Evolutionary conservation across 2,113 vertebrate species (phyloP).

Genomic region (Sylvietta virens): DNA sequence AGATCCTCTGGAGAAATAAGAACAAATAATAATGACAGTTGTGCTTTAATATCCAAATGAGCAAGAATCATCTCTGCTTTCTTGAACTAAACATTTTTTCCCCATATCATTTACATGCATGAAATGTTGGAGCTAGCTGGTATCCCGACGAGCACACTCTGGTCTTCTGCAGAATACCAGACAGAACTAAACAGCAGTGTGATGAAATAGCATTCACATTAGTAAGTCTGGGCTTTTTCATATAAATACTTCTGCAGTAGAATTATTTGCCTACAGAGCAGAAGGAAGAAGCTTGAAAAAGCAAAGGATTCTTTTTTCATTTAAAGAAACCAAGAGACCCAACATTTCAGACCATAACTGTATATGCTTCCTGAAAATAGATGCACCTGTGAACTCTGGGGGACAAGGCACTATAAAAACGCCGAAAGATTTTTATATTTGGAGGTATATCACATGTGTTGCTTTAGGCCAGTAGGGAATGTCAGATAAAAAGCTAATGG

Average conservation of each 20-base stretch:
- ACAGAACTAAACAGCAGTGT: not conserved
- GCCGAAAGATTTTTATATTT: not conserved
- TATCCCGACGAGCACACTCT: not conserved
- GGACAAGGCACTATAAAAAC: not conserved
- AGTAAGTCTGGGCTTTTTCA: not conserved
- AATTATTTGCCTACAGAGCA: not conserved
- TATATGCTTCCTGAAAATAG: not conserved
- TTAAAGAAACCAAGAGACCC: not conserved
- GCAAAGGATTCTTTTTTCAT: not conserved
- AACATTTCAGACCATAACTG: not conserved
- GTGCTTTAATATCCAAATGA: not conserved
- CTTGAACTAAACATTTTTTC: not conserved
- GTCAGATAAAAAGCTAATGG: not conserved
- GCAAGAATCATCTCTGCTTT: not conserved
- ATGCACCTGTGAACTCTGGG: not conserved
- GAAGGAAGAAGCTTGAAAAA: not conserved
- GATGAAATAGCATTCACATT: not conserved
- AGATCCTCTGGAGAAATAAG: conserved; percentile 31
- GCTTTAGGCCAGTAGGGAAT: not conserved
- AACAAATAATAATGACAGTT: not conserved
- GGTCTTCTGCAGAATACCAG: not conserved
- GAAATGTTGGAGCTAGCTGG: not conserved
- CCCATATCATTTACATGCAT: not conserved
- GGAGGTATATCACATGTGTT: not conserved
- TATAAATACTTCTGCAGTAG: not conserved